Conservation (phyloP, 2,113 vertebrate genomes). For the Gasterosteus nipponicus region DNA sequence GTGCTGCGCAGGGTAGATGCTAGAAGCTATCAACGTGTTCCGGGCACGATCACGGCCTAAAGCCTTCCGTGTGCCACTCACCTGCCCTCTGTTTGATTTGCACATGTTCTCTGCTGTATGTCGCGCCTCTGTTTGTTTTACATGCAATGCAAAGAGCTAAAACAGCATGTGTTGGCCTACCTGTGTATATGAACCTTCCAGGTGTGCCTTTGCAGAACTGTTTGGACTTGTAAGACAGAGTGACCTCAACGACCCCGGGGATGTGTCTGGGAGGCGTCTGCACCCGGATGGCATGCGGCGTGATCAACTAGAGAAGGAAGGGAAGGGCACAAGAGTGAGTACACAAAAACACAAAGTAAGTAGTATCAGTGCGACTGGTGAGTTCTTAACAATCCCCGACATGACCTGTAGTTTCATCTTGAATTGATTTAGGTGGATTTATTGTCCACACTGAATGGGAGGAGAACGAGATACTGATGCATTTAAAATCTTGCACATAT, state of each 20-base stretch:
- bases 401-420: background rate
- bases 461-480: background rate
- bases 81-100: too few relatives aligned
- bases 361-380: background rate
- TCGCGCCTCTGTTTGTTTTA: too few relatives aligned
- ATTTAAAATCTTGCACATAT: conserved; percentile 4
- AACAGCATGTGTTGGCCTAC: conserved; percentile 36
- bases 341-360: conserved; percentile 5
- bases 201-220: conserved; percentile 81
- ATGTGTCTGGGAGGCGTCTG: conserved; percentile 80
- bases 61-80: too few relatives aligned
- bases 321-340: conserved; percentile 19
- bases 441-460: background rate
- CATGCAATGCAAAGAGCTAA: too few relatives aligned
- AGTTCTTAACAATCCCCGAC: background rate
- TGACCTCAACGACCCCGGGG: conserved; percentile 78
- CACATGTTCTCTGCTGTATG: too few relatives aligned
- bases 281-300: conserved; percentile 75
- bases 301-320: conserved; percentile 63
- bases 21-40: too few relatives aligned
- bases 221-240: conserved; percentile 78
- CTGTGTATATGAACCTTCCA: conserved; percentile 77
- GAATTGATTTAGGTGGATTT: background rate
- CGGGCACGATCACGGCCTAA: too few relatives aligned
- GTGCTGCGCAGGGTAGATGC: too few relatives aligned